Base-by-base conservation (phyloP, 2,888 invertebrate species). In the Apodemia hepburni region DNA sequence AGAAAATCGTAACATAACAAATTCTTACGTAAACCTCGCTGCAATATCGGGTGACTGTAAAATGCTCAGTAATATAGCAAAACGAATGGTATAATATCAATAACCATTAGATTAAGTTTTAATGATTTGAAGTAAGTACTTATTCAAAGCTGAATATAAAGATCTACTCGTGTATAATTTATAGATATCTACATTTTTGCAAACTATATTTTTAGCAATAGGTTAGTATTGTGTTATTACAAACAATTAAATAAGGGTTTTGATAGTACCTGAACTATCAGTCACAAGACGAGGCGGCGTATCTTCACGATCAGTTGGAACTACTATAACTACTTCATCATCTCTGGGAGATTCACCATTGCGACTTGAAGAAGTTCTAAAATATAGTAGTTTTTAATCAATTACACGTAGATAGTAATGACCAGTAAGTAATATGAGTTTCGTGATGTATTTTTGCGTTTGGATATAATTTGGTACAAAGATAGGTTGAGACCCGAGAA, bases 181-280 rank as follows among this genome's bases (percentile, higher is more conserved):
- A 51, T 22, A 49, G 8, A 8, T 0, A 15, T 22, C 51, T 51
- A 51, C 51, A 4, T 51, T 51, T 51, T 51, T 51, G 51, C 27
- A 22, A 51, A 42, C 42, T 42, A 42, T 42, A 42, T 42, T 22
- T 51, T 8, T 17, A 51, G 51, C 51, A 51, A 51, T 51, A 22
- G 22, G 22, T 22, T 51, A 51, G 42, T 42, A 51, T 15, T 42
- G 35, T 42, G 9, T 17, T 15, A 51, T 8, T 61, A 22, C 18
- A 51, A 15, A 18, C 33, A 12, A 35, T 65, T 33, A 51, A 67
- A 61, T 45, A 60, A 45, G 2, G 7, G 35, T 61, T 57, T 59
- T 18, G 11, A 59, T 12, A 27, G 17, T 70, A 94, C 94, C 94
- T 86, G 94, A 94, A 85, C 94, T 94, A 83, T 94, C 94, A 59